These are phyloP conservation scores for Oscheius sp. DNA, from an alignment of 2,888 invertebrate species.

Conservation along the genomic window DNA sequence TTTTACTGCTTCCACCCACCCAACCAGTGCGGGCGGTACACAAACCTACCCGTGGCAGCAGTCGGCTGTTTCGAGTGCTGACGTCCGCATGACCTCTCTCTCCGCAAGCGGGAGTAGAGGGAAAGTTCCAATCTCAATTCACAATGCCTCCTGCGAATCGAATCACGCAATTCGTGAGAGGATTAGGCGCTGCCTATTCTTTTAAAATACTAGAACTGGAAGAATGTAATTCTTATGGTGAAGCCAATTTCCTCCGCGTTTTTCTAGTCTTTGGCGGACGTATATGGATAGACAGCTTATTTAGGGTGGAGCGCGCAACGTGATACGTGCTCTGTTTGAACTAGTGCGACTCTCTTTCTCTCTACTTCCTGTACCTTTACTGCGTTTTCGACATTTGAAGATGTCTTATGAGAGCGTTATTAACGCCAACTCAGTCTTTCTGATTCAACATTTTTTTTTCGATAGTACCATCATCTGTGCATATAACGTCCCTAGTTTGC, in stretches of 20 bases:
- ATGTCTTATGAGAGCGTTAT: too few species aligned
- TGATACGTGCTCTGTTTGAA: conserved; percentile 30
- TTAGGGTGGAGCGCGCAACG: conserved; percentile 26
- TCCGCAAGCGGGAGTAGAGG: conserved; percentile 21
- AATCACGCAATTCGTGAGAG: not conserved
- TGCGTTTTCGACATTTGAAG: too few species aligned
- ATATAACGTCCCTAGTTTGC: too few species aligned
- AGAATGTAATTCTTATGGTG: not conserved
- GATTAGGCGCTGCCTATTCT: not conserved
- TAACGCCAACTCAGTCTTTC: too few species aligned
- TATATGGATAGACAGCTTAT: conserved; percentile 24
- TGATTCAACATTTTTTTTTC: too few species aligned
- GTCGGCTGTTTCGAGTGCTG: conserved; percentile 34
- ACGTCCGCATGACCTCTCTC: conserved; percentile 29
- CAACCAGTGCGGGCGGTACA: conserved; percentile 29
- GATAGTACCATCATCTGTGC: too few species aligned
- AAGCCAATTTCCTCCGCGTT: not conserved
- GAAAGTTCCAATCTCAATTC: conserved; percentile 17
- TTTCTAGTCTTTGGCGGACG: not conserved
- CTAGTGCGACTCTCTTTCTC: conserved; percentile 10
- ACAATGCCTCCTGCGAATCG: conserved; percentile 2
- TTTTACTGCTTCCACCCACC: conserved; percentile 33
- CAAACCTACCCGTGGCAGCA: conserved; percentile 34
- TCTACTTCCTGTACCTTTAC: too few species aligned
- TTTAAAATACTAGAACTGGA: not conserved